A percentile compares a stretch with the other conserved stretches of the same genome.
Conservation (phyloP, 2,797 vertebrate species). For the Alcedo quadribrachys region DNA sequence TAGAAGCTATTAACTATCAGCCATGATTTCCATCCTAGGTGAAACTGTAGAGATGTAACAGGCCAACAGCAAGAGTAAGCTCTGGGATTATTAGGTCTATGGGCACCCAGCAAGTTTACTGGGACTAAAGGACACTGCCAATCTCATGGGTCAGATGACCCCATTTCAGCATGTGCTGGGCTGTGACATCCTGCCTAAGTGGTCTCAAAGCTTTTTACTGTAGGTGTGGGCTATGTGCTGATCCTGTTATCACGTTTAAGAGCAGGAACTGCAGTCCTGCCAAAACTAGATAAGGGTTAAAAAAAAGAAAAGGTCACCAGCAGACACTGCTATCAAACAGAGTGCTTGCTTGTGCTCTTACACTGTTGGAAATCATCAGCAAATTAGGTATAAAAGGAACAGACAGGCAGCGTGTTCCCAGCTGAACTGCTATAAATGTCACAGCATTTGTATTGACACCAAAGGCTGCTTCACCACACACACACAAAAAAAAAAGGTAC, state of each 20-base stretch:
- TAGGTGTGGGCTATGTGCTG: background rate
- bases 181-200: background rate
- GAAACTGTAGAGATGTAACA: background rate
- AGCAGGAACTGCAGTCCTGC: conserved; percentile 57
- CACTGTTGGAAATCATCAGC: conserved; percentile 45
- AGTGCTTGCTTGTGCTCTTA: conserved; percentile 34
- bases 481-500: background rate
- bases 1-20: background rate
- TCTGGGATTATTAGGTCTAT: background rate
- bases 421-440: conserved; percentile 58
- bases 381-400: conserved; percentile 49
- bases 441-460: background rate
- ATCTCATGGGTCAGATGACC: background rate
- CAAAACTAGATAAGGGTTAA: conserved; percentile 50
- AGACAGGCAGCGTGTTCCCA: background rate
- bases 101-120: background rate
- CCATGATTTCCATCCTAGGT: background rate
- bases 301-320: conserved; percentile 1
- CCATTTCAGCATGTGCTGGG: background rate
- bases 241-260: conserved; percentile 17
- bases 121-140: background rate
- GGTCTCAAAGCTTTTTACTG: background rate
- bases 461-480: background rate
- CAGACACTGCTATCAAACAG: conserved; percentile 21
- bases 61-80: background rate